phyloP scores from a whole-genome alignment of 2,113 vertebrate species.

The Sylvietta virens region DNA sequence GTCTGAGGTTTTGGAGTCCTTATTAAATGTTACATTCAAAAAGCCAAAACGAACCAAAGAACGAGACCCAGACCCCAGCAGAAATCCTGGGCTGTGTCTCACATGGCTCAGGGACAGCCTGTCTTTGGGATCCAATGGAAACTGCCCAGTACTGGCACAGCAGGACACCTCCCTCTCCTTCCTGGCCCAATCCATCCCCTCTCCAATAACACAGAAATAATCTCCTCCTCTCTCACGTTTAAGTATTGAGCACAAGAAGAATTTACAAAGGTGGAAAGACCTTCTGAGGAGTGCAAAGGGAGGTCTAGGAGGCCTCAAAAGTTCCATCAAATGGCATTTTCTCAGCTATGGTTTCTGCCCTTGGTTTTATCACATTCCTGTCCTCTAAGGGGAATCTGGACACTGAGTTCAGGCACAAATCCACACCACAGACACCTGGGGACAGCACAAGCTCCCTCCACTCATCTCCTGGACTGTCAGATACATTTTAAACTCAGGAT shows the following conservation, averaged over 20 bases:
- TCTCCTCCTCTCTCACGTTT: not conserved
- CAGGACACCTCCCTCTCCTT: not conserved
- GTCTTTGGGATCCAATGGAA: conserved; percentile 36
- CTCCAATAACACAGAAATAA: not conserved
- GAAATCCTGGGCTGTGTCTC: not conserved
- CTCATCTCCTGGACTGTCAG: not conserved
- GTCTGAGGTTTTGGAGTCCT: not conserved
- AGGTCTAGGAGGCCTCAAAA: not conserved
- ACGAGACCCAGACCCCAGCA: not conserved
- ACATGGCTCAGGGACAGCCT: not conserved
- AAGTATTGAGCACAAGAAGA: not conserved
- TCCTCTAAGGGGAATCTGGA: no score
- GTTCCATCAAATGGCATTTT: not conserved
- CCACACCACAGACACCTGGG: not conserved
- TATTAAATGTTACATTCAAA: not conserved
- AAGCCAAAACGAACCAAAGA: not conserved
- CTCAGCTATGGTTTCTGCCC: not conserved
- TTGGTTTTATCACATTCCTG: not conserved
- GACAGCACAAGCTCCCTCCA: not conserved
- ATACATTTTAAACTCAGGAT: not conserved
- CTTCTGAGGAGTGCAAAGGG: not conserved
- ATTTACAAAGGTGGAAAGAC: not conserved
- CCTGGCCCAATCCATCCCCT: not conserved
- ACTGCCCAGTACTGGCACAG: not conserved
- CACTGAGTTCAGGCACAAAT: not conserved